Evolutionary conservation across 2,888 invertebrate species (phyloP), one percentile per base, ranked within the genome.

Genomic region (Eulithis prunata): DNA sequence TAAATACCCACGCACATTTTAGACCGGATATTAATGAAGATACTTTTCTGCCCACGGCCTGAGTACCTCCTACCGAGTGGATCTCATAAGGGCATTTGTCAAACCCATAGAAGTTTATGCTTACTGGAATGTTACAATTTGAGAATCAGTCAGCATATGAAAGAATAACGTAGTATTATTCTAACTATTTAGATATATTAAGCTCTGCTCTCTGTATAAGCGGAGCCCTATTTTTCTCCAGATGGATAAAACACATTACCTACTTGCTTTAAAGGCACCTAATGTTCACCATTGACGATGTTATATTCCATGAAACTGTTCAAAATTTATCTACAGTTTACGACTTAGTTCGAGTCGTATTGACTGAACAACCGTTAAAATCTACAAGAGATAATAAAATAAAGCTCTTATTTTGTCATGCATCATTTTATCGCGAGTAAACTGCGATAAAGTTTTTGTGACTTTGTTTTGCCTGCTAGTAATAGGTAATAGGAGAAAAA

Each of bases 381-480:
- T 82, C 81, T 82, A 84, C 71, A 80, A 78, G 60, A 78, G 74
- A 76, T 79, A 78, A 77, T 77, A 78, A 76, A 71, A 66, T 70
- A 62, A 52, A 7, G 41, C 47, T 59, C 41, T 43, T 21, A 38
- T 59, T 51, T 47, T 49, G 7, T 57, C 63, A 21, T 64, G 41
- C 54, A 64, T 41, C 41, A 41, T 8, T 41, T 41, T 41, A 41
- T 41, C 8, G 41, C 1, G 8, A 41, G 41, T 41, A 47, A 14
- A 14, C 47, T 13, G 47, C 14, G 8, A 14, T 47, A 47, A 41
- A 41, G 8, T 7, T 41, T 41, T 41, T 41, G 45, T 45, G n/a
- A 45, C 12, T 45, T 45, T 45, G 12, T 45, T 45, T 45, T 45
- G 45, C 3, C 12, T 41, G 41, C 8, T 38, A 7, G 5, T 38